Evolutionary conservation across 92 coral and sea anemone species (phyloP), one percentile per base, ranked within the genome.

Genomic region (Heliopora coerulea): DNA sequence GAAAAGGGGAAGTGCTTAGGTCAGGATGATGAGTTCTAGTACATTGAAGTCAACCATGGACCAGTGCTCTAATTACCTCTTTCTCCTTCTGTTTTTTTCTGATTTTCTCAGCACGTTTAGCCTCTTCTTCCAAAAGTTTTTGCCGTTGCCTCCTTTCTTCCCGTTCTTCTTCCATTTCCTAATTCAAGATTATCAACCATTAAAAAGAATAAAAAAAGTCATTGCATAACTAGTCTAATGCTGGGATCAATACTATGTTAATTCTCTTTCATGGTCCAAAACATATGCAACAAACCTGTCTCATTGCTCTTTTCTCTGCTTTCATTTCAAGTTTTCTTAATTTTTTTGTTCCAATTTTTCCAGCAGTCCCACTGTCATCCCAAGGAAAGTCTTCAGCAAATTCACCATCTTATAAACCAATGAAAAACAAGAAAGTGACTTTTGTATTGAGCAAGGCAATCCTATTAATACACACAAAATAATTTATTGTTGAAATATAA

Each of bases 101-200:
- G 65, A 81, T 78, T 79, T 80, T 84, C 14, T 93, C 96, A 12
- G 80, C 86, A 72, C 83, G 84, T 69, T 88, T 93, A 30, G 96
- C 78, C 29, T 93, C 92, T 57, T 79, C 87, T 57, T 93, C 98
- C 50, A 88, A 56, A 12, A 86, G 26, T 0, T 88, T 96, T 62
- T 90, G 95, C 41, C 98, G 74, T 49, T 90, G 89, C 57, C 90
- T 93, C 62, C 79, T 88, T 29, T 93, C 98, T 80, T 93, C 96
- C 68, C 95, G 85, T 74, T 93, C 98, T 23, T 90, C 89, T 44
- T 87, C 91, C 88, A 93, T 85, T 88, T 93, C 92, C 98, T 93
- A 78, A 17, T 49, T 34, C 56, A 56, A 58, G 58, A 29, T 8
- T 18, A 74, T 11, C 18, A 46, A 46, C 15, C n/a, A n/a, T n/a